Base-by-base conservation (phyloP, 2,888 invertebrate species). In the Dysmachus trigonus region DNA sequence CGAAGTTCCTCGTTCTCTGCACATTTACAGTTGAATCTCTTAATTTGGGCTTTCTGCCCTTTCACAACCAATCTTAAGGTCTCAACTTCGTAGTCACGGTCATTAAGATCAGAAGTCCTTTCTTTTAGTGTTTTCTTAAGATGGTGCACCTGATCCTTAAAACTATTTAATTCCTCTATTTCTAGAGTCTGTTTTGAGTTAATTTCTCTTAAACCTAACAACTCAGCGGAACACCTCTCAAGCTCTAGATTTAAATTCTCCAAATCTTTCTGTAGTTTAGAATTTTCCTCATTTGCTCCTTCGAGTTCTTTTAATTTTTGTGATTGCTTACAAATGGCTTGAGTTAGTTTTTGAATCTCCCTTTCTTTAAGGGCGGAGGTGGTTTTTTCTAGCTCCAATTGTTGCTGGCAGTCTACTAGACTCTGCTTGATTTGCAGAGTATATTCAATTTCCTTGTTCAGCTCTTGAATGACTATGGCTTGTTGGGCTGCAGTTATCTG, bases 191-290 rank as follows among this genome's bases (percentile, higher is more conserved):
- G 79, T 5, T 79, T 79, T 1, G 79, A 79, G 31, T 30, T 51
- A 15, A 79, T 51, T n/a, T 51, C 51, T 79, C 6, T 51, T 30
- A 92, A 85, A 7, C 90, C 88, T 13, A 90, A 89, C 47, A 91
- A 88, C 76, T 90, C 89, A 1, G 33, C 30, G 6, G 82, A n/a
- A 30, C 82, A 33, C 51, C n/a, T 27, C 27, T 27, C 13, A 1
- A 86, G 31, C 8, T 71, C 72, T 6, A 72, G 71, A 72, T 86
- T 81, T n/a, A 41, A 22, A 15, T 82, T 33, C n/a, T 82, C 47
- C 15, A 86, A 18, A 8, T 72, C 72, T 35, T 74, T 47, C 13
- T 33, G 22, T 15, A 81, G 47, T 51, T 71, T 82, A 7, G 51
- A 38, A 22, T 86, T 47, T n/a, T 51, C 18, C 5, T 47, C 38